phyloP scores from a whole-genome alignment of 2,888 invertebrate species.

The Pandemis cinnamomeana region DNA sequence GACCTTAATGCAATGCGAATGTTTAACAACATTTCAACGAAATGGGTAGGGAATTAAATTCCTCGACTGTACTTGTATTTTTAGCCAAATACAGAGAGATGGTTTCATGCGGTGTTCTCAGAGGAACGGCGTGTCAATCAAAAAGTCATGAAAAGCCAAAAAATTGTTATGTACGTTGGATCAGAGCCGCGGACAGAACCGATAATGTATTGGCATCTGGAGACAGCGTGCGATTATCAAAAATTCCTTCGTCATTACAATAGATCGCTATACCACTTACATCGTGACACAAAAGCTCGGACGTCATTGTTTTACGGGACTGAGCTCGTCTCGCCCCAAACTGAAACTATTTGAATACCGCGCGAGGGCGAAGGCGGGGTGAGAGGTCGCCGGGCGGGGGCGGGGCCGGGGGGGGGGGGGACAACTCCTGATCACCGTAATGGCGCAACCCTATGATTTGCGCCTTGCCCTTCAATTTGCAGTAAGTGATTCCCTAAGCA shows the following conservation, averaged over 20 bases:
- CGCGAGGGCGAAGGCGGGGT: not conserved
- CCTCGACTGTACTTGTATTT: too few species aligned
- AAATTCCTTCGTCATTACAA: not conserved
- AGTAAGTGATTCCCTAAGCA: constrained; percentile 31
- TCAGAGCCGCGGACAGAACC: too few species aligned
- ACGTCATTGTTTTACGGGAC: not conserved
- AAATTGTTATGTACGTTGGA: too few species aligned
- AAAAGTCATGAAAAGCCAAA: too few species aligned
- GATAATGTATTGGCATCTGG: too few species aligned
- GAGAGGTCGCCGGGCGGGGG: not conserved
- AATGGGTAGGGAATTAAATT: too few species aligned
- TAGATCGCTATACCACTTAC: not conserved
- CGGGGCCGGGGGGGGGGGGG: not conserved
- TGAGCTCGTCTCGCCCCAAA: not conserved
- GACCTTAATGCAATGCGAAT: too few species aligned
- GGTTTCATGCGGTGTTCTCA: too few species aligned
- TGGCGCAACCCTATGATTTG: constrained; percentile 21
- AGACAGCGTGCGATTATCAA: too few species aligned
- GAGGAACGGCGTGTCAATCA: too few species aligned
- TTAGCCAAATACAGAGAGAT: too few species aligned
- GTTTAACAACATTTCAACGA: too few species aligned
- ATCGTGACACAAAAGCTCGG: not conserved
- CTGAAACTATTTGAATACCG: constrained; percentile 18
- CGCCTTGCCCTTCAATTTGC: constrained; percentile 24
- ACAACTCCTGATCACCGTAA: constrained; percentile 31